These are phyloP conservation scores for Urosaurus nigricauda DNA, from an alignment of 2,797 vertebrate genomes.

Conservation along the genomic window DNA sequence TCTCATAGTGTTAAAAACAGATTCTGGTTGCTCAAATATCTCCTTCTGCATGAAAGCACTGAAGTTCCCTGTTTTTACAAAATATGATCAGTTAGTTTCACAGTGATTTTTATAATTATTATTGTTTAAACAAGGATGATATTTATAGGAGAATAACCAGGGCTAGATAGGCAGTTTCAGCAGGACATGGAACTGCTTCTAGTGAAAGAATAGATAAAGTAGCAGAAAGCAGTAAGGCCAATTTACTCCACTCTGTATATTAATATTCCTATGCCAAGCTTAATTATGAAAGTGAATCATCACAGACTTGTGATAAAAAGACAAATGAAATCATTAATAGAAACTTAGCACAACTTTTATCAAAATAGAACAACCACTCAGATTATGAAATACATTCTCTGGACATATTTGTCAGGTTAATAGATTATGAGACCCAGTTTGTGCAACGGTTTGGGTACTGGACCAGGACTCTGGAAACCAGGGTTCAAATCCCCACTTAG, in stretches of 20 bases:
- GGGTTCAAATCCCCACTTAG: too few species aligned
- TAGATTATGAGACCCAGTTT: too few species aligned
- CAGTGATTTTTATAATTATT: constrained; percentile 26
- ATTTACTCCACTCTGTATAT: background rate
- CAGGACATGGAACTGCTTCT: background rate
- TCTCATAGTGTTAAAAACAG: constrained; percentile 97
- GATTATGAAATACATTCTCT: background rate
- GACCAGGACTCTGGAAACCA: too few species aligned
- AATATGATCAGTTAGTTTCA: constrained; percentile 1
- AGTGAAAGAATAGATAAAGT: background rate
- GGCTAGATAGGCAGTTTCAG: background rate
- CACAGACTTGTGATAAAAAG: background rate
- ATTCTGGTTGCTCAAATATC: constrained; percentile 97
- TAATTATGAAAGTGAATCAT: background rate
- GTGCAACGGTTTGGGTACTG: too few species aligned
- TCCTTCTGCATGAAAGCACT: constrained; percentile 98
- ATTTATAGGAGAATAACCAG: background rate
- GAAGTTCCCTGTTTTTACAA: constrained; percentile 88
- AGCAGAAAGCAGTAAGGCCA: background rate
- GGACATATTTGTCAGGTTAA: background rate
- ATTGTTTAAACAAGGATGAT: constrained; percentile 19
- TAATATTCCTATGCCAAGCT: background rate
- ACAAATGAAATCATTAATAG: background rate
- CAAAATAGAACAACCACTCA: background rate
- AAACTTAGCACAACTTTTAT: background rate